These are phyloP conservation scores for Drosophila kanapiae DNA, from an alignment of 1,140 invertebrate genomes.

Conservation along the genomic window DNA sequence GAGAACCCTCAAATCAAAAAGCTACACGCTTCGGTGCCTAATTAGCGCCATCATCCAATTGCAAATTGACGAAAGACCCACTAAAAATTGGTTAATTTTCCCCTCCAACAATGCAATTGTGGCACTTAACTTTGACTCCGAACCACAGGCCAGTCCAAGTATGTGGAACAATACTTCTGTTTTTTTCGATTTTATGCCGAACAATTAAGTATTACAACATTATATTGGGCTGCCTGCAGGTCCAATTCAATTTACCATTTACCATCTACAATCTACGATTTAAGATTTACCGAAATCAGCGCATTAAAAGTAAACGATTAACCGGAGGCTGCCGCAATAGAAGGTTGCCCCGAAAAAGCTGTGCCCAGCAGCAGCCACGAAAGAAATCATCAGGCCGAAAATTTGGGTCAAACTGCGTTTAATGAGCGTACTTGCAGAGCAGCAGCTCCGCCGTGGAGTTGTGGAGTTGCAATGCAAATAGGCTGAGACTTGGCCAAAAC, in stretches of 20 bases:
- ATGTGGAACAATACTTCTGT: conserved; percentile 39
- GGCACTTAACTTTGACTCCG: conserved; percentile 78
- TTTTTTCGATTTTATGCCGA: conserved; percentile 25
- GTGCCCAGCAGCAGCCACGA: conserved; percentile 65
- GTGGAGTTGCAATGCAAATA: conserved; percentile 34
- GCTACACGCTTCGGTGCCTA: conserved; percentile 64
- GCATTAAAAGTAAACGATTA: conserved; percentile 77
- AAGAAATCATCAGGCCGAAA: conserved; percentile 57
- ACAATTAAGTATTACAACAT: conserved; percentile 80
- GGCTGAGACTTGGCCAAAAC: conserved; percentile 16
- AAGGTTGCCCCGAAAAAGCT: conserved; percentile 46
- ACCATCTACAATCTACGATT: conserved; percentile 52
- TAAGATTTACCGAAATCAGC: conserved; percentile 71
- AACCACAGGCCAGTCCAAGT: conserved; percentile 59
- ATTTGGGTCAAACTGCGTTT: conserved; percentile 74
- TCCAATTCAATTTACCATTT: conserved; percentile 63
- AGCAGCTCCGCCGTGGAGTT: not conserved
- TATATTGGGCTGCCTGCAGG: conserved; percentile 44
- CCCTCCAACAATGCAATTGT: conserved; percentile 53
- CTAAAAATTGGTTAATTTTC: conserved; percentile 72
- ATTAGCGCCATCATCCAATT: conserved; percentile 50
- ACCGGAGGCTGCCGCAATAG: conserved; percentile 50
- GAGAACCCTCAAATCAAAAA: conserved; percentile 22
- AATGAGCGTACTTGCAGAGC: conserved; percentile 47
- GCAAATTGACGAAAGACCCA: conserved; percentile 60